Conservation (phyloP, 2,888 invertebrate species). For the Beris morrisii region DNA sequence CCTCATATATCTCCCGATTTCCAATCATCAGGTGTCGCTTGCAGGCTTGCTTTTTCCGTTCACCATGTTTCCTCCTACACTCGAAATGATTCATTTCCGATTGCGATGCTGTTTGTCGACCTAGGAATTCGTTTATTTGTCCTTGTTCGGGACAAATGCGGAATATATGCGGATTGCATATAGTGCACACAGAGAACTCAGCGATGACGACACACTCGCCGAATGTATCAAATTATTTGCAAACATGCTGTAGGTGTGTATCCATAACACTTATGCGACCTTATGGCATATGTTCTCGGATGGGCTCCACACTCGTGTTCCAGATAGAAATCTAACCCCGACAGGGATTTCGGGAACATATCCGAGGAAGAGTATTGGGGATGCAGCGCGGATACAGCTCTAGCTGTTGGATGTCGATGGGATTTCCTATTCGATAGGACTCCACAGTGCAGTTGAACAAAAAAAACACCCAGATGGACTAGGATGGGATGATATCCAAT, state of each 20-base stretch:
- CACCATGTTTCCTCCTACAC: slow-evolving; percentile 24
- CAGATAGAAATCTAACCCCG: too few relatives aligned
- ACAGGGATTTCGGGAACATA: too few relatives aligned
- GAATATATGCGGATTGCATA: too few relatives aligned
- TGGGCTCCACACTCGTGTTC: background rate
- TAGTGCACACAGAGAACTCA: too few relatives aligned
- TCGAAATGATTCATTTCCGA: slow-evolving; percentile 39
- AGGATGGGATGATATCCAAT: slow-evolving; percentile 26
- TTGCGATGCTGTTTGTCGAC: slow-evolving; percentile 2
- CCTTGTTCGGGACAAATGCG: too few relatives aligned
- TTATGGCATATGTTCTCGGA: slow-evolving; percentile 21
- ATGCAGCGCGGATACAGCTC: too few relatives aligned
- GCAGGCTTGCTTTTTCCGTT: slow-evolving; percentile 32
- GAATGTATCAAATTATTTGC: slow-evolving; percentile 24
- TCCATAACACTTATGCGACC: slow-evolving; percentile 14
- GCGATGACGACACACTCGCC: background rate
- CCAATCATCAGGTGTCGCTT: slow-evolving; percentile 40
- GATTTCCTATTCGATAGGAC: too few relatives aligned
- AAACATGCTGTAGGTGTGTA: slow-evolving; percentile 26
- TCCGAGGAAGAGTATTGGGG: too few relatives aligned
- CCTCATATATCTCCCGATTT: slow-evolving; percentile 39
- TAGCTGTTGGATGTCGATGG: too few relatives aligned
- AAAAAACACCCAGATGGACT: background rate
- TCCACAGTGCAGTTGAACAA: background rate
- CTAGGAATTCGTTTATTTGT: too few relatives aligned